A percentile compares a stretch with the other conserved stretches of the same genome.
These are phyloP conservation scores for Agrotis segetum DNA, from an alignment of 2,888 invertebrate genomes.

Conservation along the genomic window DNA sequence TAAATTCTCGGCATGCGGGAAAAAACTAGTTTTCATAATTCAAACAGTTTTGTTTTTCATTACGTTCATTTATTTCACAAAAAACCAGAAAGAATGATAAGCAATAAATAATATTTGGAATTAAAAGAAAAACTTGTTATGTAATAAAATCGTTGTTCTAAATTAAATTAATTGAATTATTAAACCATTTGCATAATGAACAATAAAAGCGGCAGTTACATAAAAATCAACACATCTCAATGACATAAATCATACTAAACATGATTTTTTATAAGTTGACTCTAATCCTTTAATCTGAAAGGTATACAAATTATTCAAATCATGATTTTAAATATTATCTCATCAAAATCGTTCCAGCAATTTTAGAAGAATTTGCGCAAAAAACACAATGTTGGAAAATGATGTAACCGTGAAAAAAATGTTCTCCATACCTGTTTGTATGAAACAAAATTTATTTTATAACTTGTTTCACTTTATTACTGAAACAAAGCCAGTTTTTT, in stretches of 20 bases:
- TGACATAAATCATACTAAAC: constrained; percentile 20
- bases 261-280: constrained; percentile 2
- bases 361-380: constrained; percentile 18
- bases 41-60: too few relatives aligned
- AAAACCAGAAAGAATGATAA: background rate
- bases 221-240: constrained; percentile 9
- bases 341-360: constrained; percentile 17
- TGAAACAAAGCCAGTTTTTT: constrained; percentile 45
- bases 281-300: constrained; percentile 27
- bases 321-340: constrained; percentile 3
- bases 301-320: constrained; percentile 15
- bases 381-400: constrained; percentile 1
- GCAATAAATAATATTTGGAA: background rate
- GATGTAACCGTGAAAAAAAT: constrained; percentile 3
- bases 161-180: background rate
- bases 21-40: too few relatives aligned
- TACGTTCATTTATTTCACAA: too few relatives aligned
- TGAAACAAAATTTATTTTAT: constrained; percentile 27
- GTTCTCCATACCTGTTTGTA: constrained; percentile 14
- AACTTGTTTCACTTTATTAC: constrained; percentile 6
- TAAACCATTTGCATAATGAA: constrained; percentile 7
- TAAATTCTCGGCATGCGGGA: background rate
- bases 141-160: background rate
- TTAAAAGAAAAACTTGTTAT: background rate
- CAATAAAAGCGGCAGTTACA: constrained; percentile 1